phyloP scores from a whole-genome alignment of 2,797 vertebrate species.

The Synanceia verrucosa region DNA sequence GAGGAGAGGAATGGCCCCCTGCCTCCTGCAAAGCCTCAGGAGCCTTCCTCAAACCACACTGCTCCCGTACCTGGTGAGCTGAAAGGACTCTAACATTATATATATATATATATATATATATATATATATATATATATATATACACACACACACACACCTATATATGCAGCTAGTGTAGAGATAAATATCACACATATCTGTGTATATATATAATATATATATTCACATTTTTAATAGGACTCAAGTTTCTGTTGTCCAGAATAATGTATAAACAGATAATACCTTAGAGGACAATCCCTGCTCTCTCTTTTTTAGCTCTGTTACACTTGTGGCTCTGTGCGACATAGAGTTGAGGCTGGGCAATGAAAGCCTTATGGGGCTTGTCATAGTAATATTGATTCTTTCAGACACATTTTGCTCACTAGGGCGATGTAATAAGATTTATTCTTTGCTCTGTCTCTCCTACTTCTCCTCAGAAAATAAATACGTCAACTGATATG shows the following conservation, averaged over 20 bases:
- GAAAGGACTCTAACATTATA: no score
- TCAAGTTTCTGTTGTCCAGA: not conserved
- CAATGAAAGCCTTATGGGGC: conserved; percentile 14
- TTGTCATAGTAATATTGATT: conserved; percentile 30
- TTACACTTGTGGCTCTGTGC: conserved; percentile 8
- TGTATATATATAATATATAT: no score
- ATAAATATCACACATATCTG: no score
- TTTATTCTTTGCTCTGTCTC: conserved; percentile 25
- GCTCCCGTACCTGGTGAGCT: conserved; percentile 68
- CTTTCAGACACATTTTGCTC: conserved; percentile 36
- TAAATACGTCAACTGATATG: conserved; percentile 20
- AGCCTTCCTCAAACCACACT: conserved; percentile 71
- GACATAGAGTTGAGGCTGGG: not conserved
- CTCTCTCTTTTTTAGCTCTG: not conserved
- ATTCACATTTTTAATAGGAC: no score
- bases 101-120: not conserved
- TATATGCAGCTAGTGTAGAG: no score
- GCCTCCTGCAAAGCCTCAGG: conserved; percentile 78
- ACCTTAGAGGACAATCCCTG: not conserved
- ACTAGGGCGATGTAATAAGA: conserved; percentile 13
- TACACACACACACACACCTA: no score
- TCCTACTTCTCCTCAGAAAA: conserved; percentile 10
- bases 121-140: not conserved
- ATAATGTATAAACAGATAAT: not conserved
- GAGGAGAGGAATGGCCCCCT: conserved; percentile 91